Conservation (phyloP, 2,888 invertebrate species). For the Didymodactylos carnosus region DNA sequence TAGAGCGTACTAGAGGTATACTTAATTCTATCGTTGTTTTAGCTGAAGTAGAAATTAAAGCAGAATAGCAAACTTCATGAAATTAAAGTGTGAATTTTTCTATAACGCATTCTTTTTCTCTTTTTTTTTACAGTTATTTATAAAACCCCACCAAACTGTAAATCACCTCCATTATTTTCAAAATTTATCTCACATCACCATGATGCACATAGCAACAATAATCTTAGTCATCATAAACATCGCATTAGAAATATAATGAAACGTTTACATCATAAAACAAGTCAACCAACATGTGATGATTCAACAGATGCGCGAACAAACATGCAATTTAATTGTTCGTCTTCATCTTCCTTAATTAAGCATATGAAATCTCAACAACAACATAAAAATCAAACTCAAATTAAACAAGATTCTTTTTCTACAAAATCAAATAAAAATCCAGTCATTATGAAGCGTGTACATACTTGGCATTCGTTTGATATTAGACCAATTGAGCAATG, state of each 20-base stretch:
- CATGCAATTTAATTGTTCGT: background rate
- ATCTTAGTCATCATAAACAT: background rate
- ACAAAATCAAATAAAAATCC: background rate
- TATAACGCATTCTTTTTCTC: too few species aligned
- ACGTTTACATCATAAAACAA: background rate
- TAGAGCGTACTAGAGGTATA: too few species aligned
- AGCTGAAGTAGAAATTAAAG: too few species aligned
- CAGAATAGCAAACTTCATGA: too few species aligned
- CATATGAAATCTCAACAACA: too few species aligned
- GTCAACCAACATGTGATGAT: background rate
- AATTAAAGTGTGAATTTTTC: too few species aligned
- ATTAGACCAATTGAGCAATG: background rate
- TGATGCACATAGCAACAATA: too few species aligned
- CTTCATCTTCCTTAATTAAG: background rate
- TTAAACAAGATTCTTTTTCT: background rate
- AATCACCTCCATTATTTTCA: background rate
- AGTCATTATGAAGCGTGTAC: background rate
- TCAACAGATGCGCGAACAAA: background rate
- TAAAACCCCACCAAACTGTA: too few species aligned
- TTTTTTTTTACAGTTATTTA: too few species aligned
- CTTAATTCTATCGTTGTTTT: too few species aligned
- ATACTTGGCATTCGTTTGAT: background rate
- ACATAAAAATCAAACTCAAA: background rate
- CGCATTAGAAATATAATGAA: background rate
- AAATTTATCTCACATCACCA: background rate